Evolutionary conservation across 2,113 vertebrate species (phyloP).

Genomic region (Amphiprion ocellaris): DNA sequence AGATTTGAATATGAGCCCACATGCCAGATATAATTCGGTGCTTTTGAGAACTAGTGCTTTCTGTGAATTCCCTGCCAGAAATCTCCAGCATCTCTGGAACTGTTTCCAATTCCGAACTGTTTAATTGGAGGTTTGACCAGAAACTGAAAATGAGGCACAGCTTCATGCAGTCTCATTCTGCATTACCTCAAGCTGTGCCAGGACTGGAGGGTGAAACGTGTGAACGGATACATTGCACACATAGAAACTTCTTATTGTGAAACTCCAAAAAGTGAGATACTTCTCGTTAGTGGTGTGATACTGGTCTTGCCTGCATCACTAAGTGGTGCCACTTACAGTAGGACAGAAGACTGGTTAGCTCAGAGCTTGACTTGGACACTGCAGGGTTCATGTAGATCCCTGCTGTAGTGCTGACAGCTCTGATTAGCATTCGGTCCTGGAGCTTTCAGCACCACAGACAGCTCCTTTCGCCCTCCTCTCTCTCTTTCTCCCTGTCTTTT

Average conservation of each 20-base stretch:
- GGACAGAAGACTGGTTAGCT: not conserved
- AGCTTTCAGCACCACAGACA: constrained; percentile 73
- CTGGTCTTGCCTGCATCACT: not conserved
- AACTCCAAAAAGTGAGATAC: too few species aligned
- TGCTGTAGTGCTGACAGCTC: constrained; percentile 47
- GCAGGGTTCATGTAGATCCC: constrained; percentile 30
- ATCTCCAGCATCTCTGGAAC: constrained; percentile 21
- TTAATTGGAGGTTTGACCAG: constrained; percentile 25
- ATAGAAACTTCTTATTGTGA: not conserved
- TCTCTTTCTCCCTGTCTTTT: not conserved
- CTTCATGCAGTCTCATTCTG: not conserved
- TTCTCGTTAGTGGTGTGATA: not conserved
- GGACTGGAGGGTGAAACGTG: not conserved
- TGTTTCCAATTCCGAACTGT: constrained; percentile 12
- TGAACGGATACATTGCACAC: too few species aligned
- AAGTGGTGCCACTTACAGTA: not conserved
- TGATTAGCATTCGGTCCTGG: constrained; percentile 32
- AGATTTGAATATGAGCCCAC: not conserved
- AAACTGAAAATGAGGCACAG: not conserved
- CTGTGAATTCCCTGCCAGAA: constrained; percentile 17
- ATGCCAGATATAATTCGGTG: not conserved
- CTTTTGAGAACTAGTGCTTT: not conserved
- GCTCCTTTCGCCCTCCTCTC: constrained; percentile 46
- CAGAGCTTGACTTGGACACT: constrained; percentile 23
- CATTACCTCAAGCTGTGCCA: not conserved